Conservation (phyloP, 2,113 vertebrate genomes). For the Nannospalax galili region DNA sequence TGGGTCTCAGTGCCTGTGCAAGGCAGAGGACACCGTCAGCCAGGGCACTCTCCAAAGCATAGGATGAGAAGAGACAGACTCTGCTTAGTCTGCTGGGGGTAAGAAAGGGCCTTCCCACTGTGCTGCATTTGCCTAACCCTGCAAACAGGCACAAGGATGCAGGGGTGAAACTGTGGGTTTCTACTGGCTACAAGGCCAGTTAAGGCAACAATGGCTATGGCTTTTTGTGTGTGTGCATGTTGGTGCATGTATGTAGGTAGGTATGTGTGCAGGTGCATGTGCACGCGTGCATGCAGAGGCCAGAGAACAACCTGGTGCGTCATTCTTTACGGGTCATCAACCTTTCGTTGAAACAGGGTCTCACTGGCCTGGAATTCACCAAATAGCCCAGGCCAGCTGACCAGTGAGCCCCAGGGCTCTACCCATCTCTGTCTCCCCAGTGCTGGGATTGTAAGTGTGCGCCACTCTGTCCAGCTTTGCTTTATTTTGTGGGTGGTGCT, state of each 20-base stretch:
- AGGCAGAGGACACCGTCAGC: not conserved
- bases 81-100: rapidly evolving
- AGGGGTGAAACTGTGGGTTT: rapidly evolving
- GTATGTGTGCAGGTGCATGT: not conserved
- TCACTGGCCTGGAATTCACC: not conserved
- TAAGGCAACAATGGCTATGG: too few species aligned
- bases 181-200: too few species aligned
- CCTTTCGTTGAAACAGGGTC: not conserved
- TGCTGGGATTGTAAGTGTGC: not conserved
- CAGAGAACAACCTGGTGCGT: not conserved
- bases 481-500: too few species aligned
- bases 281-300: not conserved
- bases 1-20: rapidly evolving
- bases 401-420: not conserved
- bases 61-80: not conserved
- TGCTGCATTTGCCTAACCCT: not conserved
- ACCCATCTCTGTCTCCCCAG: not conserved
- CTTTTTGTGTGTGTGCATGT: too few species aligned
- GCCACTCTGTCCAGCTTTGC: not conserved
- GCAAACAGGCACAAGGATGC: rapidly evolving
- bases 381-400: not conserved
- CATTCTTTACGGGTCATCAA: too few species aligned
- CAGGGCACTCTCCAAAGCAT: not conserved
- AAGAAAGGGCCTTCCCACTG: not conserved
- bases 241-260: not conserved